These are phyloP conservation scores for Zosterops hypoxanthus DNA, from an alignment of 2,113 vertebrate species.

Conservation along the genomic window DNA sequence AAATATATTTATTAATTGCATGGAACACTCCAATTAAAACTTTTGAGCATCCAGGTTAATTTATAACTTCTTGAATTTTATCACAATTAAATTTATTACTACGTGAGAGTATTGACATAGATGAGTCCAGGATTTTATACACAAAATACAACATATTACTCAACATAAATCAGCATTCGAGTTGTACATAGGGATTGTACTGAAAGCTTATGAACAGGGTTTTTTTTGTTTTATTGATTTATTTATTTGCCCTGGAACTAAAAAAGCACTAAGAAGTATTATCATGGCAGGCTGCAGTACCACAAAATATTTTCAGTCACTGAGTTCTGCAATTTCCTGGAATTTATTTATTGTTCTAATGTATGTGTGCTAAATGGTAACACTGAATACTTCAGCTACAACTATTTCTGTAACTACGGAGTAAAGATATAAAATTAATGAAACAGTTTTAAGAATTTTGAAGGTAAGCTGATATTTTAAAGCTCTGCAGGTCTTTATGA, in stretches of 20 bases:
- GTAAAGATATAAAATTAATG: not conserved
- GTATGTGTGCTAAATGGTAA: not conserved
- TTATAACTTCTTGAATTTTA: not conserved
- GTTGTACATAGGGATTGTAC: rapidly evolving
- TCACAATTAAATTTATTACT: not conserved
- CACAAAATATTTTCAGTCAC: not conserved
- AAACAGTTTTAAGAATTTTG: not conserved
- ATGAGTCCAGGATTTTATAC: not conserved
- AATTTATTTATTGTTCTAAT: not conserved
- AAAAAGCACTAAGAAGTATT: not conserved
- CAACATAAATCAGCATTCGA: not conserved
- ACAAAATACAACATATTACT: not conserved
- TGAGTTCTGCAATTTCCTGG: not conserved
- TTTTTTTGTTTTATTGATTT: not conserved
- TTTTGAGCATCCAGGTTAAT: too few species aligned
- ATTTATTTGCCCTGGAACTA: not conserved
- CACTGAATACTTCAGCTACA: not conserved
- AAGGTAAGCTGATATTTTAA: not conserved
- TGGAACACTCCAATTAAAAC: not conserved
- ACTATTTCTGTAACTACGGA: not conserved
- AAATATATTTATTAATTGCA: not conserved
- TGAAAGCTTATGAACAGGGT: not conserved
- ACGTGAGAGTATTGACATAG: not conserved
- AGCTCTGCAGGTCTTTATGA: not conserved
- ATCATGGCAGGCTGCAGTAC: not conserved